Percentiles rank a stretch among this genome's conserved stretches.
Evolutionary conservation across 2,113 vertebrate genomes (phyloP).

Genomic region (Polyodon spathula): DNA sequence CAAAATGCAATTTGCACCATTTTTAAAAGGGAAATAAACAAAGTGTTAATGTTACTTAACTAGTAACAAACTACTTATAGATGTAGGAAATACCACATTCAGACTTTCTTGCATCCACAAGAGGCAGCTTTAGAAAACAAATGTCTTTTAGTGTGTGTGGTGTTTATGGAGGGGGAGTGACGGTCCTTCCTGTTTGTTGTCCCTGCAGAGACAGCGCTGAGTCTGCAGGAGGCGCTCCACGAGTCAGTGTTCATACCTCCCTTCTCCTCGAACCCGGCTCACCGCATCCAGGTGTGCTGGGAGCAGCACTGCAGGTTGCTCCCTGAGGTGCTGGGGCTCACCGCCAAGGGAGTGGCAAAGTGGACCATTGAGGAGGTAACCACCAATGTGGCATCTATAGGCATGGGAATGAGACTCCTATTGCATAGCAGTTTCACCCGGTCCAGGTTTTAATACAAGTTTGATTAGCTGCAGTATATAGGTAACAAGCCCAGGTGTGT

Average conservation of each 20-base stretch:
- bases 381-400: not conserved
- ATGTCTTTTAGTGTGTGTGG: not conserved
- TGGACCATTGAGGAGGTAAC: constrained; percentile 81
- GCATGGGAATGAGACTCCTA: no score
- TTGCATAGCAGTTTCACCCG: no score
- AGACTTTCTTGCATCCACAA: no score
- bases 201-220: constrained; percentile 47
- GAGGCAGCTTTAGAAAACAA: no score
- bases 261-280: constrained; percentile 59
- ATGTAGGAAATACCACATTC: no score
- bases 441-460: no score
- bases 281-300: constrained; percentile 78
- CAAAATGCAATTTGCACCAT: no score
- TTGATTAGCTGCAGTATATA: no score
- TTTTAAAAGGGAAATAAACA: no score
- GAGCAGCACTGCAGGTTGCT: constrained; percentile 82
- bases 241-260: constrained; percentile 80
- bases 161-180: not conserved
- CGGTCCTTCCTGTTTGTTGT: not conserved
- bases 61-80: no score
- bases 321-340: constrained; percentile 76
- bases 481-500: no score
- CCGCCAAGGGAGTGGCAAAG: constrained; percentile 73
- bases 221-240: constrained; percentile 78
- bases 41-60: no score